These are phyloP conservation scores for Lasius fuliginosus DNA, from an alignment of 2,888 invertebrate genomes.

Conservation along the genomic window DNA sequence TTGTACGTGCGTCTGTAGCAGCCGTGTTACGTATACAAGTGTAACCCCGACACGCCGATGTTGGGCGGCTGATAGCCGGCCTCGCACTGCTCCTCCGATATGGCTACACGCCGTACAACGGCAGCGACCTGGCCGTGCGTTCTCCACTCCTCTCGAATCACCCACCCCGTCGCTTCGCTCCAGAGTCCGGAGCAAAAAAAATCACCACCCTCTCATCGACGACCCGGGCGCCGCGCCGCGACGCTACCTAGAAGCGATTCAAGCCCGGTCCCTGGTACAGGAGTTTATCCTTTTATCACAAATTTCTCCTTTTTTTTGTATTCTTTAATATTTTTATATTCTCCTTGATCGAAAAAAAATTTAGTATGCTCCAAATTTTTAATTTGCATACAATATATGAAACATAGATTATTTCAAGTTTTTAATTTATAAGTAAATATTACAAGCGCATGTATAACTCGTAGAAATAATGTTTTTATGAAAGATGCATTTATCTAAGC, in stretches of 20 bases:
- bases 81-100: slow-evolving; percentile 81
- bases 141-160: slow-evolving; percentile 60
- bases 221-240: slow-evolving; percentile 66
- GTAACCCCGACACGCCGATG: slow-evolving; percentile 81
- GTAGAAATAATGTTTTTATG: not conserved
- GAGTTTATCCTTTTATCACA: not conserved
- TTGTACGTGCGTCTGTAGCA: slow-evolving; percentile 57
- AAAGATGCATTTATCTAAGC: not conserved
- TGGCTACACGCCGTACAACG: slow-evolving; percentile 70
- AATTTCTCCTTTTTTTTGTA: not conserved
- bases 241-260: slow-evolving; percentile 56
- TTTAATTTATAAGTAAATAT: not conserved
- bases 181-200: slow-evolving; percentile 42
- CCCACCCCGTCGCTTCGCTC: slow-evolving; percentile 15
- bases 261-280: not conserved
- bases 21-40: slow-evolving; percentile 74
- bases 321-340: not conserved
- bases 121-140: slow-evolving; percentile 63
- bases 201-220: slow-evolving; percentile 63
- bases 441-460: not conserved
- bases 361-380: not conserved
- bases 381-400: not conserved
- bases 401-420: not conserved
- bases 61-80: slow-evolving; percentile 85
- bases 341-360: not conserved